These are phyloP conservation scores for Spilogale gracilis DNA, from an alignment of 2,113 vertebrate genomes.

Conservation along the genomic window DNA sequence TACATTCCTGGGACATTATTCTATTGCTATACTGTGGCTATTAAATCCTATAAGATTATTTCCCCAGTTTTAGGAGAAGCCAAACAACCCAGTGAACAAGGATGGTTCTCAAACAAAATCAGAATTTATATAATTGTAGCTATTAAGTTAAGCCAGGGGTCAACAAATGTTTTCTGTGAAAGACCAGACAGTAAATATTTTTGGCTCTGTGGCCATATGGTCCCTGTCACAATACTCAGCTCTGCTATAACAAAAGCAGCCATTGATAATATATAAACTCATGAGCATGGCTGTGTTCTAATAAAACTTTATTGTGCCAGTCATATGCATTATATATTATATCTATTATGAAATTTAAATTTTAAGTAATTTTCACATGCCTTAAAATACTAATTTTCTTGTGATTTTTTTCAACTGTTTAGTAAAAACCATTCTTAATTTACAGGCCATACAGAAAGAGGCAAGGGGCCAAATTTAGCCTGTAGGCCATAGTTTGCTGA, in stretches of 20 bases:
- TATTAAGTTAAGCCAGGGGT: slow-evolving; percentile 1
- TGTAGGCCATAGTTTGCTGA: background rate
- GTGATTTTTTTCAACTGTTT: slow-evolving; percentile 49
- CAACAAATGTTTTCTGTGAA: slow-evolving; percentile 20
- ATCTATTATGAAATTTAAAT: slow-evolving; percentile 10
- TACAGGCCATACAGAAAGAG: background rate
- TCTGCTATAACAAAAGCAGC: background rate
- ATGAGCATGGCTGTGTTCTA: background rate
- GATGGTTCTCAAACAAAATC: background rate
- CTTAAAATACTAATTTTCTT: slow-evolving; percentile 39
- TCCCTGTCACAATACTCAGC: background rate
- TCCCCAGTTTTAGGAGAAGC: background rate
- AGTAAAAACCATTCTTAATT: slow-evolving; percentile 34
- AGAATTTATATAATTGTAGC: background rate
- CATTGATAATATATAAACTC: background rate
- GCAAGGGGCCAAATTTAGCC: background rate
- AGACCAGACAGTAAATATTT: background rate
- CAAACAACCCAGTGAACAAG: background rate
- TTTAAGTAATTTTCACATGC: background rate
- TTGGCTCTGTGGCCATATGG: background rate
- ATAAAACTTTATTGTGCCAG: background rate
- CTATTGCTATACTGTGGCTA: background rate
- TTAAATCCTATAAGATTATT: background rate
- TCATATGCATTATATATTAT: background rate
- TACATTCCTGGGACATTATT: background rate